These are phyloP conservation scores for Apocrypta bakeri DNA, from an alignment of 1,140 invertebrate species.

Conservation along the genomic window DNA sequence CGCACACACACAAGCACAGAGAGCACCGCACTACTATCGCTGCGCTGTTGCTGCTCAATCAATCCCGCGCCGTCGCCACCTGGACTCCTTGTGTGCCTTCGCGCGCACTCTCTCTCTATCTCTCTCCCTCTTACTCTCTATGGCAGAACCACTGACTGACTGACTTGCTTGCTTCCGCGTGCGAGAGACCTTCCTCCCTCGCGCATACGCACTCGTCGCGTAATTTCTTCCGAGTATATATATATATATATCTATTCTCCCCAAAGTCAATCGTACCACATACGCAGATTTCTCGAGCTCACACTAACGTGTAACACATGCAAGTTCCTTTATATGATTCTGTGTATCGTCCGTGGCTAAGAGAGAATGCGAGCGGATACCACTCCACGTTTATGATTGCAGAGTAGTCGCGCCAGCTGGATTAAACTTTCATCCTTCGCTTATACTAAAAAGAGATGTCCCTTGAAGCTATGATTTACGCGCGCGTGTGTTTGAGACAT, in stretches of 20 bases:
- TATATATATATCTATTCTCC: neutral
- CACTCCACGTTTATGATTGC: no score
- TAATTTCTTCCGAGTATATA: no score
- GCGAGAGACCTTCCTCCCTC: neutral
- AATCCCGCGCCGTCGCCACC: neutral
- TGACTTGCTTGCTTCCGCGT: neutral
- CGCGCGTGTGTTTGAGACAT: no score
- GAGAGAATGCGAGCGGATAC: no score
- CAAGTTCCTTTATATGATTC: no score
- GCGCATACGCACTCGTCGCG: neutral
- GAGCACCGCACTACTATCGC: neutral
- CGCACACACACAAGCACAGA: neutral
- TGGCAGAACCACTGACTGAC: neutral
- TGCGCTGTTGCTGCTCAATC: neutral
- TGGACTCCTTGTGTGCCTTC: no score
- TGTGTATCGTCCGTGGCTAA: no score
- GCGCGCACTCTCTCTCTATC: neutral
- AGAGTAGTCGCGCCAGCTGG: constrained; percentile 8
- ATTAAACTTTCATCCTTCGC: neutral
- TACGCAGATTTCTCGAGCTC: no score
- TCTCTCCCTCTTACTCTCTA: constrained; percentile 1
- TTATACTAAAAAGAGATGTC: neutral
- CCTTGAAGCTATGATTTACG: neutral
- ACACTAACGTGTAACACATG: no score
- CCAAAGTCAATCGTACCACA: neutral